phyloP scores from a whole-genome alignment of 2,888 invertebrate genomes.

The Pseudoips prasinana region DNA sequence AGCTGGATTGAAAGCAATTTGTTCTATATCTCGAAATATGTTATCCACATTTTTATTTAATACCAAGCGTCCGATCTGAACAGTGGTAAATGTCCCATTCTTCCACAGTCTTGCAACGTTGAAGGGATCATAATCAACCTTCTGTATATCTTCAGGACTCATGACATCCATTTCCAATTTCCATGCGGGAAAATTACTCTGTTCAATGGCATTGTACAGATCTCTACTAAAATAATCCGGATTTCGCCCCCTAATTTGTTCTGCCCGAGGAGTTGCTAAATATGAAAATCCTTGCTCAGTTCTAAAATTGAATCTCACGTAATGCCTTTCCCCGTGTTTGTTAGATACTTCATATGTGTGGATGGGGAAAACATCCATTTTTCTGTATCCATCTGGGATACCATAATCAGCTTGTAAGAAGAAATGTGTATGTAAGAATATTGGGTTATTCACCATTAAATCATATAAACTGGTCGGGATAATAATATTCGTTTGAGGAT shows the following conservation, averaged over 20 bases:
- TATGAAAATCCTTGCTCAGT: constrained; percentile 92
- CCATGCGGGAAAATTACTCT: constrained; percentile 79
- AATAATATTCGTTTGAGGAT: constrained; percentile 73
- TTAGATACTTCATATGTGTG: constrained; percentile 95
- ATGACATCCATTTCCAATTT: constrained; percentile 65
- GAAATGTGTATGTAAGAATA: constrained; percentile 87
- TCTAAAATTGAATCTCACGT: constrained; percentile 94
- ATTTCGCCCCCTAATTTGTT: constrained; percentile 83
- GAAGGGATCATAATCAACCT: constrained; percentile 62
- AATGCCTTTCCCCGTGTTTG: constrained; percentile 84
- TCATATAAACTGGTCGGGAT: constrained; percentile 72
- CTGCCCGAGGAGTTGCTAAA: constrained; percentile 83
- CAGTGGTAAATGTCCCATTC: constrained; percentile 67
- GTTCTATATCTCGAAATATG: constrained; percentile 75
- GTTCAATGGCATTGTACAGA: constrained; percentile 90
- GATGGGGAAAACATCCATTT: constrained; percentile 94
- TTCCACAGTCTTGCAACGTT: constrained; percentile 69
- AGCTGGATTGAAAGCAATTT: constrained; percentile 67
- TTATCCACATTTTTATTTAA: constrained; percentile 74
- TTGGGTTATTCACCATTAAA: constrained; percentile 74
- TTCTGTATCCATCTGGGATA: constrained; percentile 91
- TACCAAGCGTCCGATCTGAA: constrained; percentile 71
- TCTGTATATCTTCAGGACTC: constrained; percentile 55
- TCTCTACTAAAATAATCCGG: constrained; percentile 92
- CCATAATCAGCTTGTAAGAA: constrained; percentile 92